Conservation (phyloP, 2,797 vertebrate species). For the Coregonus ussuriensis region DNA sequence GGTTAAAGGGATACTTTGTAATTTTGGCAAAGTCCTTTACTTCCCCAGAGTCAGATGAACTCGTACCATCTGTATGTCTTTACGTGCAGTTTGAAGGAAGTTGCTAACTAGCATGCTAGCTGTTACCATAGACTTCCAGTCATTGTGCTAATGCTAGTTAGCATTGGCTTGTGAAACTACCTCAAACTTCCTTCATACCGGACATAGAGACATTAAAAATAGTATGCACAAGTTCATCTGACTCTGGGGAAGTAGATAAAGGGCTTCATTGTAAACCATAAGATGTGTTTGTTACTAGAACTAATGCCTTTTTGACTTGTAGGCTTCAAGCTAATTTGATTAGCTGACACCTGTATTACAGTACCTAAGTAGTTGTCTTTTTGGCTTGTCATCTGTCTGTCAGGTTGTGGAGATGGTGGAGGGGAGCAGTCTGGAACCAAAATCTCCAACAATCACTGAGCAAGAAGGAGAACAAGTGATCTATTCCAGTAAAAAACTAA, state of each 20-base stretch:
- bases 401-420: slow-evolving; percentile 44
- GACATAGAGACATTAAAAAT: too few species aligned
- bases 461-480: slow-evolving; percentile 5
- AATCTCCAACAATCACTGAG: not conserved
- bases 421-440: slow-evolving; percentile 7
- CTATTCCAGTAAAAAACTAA: slow-evolving; percentile 37
- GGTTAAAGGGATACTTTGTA: not conserved
- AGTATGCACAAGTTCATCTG: too few species aligned
- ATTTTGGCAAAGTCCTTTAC: too few species aligned
- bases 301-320: not conserved
- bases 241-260: too few species aligned
- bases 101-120: not conserved
- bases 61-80: too few species aligned
- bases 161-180: too few species aligned
- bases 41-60: too few species aligned
- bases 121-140: too few species aligned
- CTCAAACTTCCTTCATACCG: too few species aligned
- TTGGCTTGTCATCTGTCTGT: not conserved
- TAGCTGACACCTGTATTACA: not conserved
- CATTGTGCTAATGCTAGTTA: too few species aligned
- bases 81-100: too few species aligned
- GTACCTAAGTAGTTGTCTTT: not conserved
- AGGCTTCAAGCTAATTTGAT: not conserved
- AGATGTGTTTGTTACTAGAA: not conserved
- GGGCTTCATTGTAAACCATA: not conserved